phyloP scores from a whole-genome alignment of 1,140 invertebrate genomes.

The Lasaia peninsularis region DNA sequence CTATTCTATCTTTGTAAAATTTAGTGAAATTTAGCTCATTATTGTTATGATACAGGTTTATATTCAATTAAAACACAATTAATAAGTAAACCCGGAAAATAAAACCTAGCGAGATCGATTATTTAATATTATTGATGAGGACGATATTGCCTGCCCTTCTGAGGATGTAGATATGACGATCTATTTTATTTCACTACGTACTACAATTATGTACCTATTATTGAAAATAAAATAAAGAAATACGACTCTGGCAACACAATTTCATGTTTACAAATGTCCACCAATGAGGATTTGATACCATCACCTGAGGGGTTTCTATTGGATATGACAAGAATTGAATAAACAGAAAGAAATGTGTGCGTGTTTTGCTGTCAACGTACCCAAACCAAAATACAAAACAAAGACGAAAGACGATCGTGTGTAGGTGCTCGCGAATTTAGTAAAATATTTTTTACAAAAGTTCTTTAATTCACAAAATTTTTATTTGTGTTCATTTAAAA shows the following conservation, averaged over 20 bases:
- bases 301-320: conserved; percentile 20
- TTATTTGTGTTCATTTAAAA: conserved; percentile 7
- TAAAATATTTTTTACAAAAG: conserved; percentile 22
- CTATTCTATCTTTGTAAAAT: too few relatives aligned
- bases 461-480: conserved; percentile 13
- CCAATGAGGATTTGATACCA: conserved; percentile 34
- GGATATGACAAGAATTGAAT: conserved; percentile 21
- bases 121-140: too few relatives aligned
- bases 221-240: conserved; percentile 3
- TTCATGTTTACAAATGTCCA: conserved; percentile 38
- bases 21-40: too few relatives aligned
- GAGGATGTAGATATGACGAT: too few relatives aligned
- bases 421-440: conserved; percentile 25
- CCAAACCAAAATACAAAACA: conserved; percentile 64
- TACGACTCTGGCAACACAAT: conserved; percentile 31
- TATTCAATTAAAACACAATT: too few relatives aligned
- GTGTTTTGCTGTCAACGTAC: conserved; percentile 34
- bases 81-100: too few relatives aligned
- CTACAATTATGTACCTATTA: too few relatives aligned
- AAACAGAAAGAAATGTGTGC: conserved; percentile 22
- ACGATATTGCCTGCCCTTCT: too few relatives aligned
- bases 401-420: conserved; percentile 38
- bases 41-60: too few relatives aligned
- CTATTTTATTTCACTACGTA: too few relatives aligned
- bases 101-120: too few relatives aligned